Conservation (phyloP, 2,888 invertebrate genomes). For the Heteromyza rotundicornis region DNA sequence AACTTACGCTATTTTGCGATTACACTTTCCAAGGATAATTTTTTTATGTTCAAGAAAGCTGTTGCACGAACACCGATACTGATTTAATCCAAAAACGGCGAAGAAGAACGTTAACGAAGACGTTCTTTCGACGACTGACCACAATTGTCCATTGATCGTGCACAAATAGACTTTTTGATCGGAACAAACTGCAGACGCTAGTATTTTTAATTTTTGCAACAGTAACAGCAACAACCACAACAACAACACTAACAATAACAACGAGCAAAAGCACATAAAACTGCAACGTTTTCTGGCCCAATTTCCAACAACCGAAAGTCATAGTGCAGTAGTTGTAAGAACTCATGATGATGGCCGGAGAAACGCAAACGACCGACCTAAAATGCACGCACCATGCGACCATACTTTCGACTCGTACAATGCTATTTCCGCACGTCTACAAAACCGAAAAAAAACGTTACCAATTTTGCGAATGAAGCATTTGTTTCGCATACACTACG, state of each 20-base stretch:
- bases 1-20: not conserved
- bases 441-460: not conserved
- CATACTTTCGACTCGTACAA: not conserved
- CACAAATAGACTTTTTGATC: slow-evolving; percentile 49
- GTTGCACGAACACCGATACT: too few species aligned
- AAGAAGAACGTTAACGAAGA: not conserved
- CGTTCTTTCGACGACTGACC: slow-evolving; percentile 43
- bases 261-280: not conserved
- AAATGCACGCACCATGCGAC: slow-evolving; percentile 24
- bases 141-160: slow-evolving; percentile 27
- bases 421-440: not conserved
- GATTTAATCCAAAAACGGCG: not conserved
- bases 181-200: slow-evolving; percentile 34
- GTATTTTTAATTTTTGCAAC: slow-evolving; percentile 11
- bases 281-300: not conserved
- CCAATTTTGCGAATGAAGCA: not conserved
- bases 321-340: not conserved
- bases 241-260: not conserved
- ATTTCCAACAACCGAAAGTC: not conserved
- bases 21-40: too few species aligned
- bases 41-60: too few species aligned
- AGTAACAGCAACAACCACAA: not conserved
- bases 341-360: slow-evolving; percentile 25
- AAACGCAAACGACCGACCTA: not conserved
- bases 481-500: not conserved